phyloP scores from a whole-genome alignment of 2,888 invertebrate genomes.

The Diaperis boleti region DNA sequence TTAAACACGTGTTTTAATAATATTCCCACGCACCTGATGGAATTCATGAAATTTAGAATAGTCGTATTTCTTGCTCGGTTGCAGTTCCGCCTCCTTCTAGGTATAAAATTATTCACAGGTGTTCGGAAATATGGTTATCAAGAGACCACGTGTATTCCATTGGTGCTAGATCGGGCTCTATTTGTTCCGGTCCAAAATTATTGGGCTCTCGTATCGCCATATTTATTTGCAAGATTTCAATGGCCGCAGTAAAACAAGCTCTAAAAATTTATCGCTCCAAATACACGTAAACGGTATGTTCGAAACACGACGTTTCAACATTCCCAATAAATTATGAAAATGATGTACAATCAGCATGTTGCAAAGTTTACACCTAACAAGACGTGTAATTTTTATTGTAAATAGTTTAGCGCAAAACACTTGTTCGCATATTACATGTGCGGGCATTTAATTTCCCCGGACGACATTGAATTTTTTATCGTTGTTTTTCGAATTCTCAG shows the following conservation, averaged over 20 bases:
- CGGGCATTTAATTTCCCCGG: not conserved
- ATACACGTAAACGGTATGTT: constrained; percentile 1
- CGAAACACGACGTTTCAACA: not conserved
- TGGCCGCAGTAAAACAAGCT: constrained; percentile 3
- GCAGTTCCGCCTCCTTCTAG: no score
- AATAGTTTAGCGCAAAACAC: constrained; percentile 1
- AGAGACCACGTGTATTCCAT: no score
- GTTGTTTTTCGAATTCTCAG: not conserved
- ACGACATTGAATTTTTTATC: not conserved
- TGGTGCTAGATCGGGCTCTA: no score
- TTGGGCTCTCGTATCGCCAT: no score
- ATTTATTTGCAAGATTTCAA: no score
- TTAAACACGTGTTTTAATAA: no score
- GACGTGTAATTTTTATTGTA: constrained; percentile 3
- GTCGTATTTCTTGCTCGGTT: no score
- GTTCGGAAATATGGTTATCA: no score
- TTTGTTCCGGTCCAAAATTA: no score
- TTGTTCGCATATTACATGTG: not conserved
- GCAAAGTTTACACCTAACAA: not conserved
- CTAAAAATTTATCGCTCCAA: constrained; percentile 11
- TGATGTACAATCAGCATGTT: not conserved
- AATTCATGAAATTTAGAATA: no score
- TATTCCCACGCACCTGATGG: no score
- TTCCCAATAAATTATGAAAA: not conserved
- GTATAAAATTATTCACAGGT: no score